Base-by-base conservation (phyloP, 92 coral and sea anemone genomes). In the Porites divaricata region DNA sequence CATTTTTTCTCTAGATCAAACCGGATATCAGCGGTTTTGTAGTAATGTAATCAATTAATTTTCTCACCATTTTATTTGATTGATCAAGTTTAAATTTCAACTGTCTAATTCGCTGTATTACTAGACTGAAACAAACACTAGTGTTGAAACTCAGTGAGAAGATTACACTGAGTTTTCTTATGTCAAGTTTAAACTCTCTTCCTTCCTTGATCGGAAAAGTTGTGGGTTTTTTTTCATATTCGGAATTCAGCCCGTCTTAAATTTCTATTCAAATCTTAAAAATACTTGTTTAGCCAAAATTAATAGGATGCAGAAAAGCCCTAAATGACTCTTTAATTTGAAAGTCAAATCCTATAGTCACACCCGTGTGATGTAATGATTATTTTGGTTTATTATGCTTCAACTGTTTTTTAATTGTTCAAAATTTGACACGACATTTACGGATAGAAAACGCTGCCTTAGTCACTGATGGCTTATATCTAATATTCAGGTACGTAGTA, bases 341-440 rank as follows among this genome's bases (percentile, higher is more conserved):
- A 80, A 80, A 80, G 76, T 80, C 77, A 69, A 80, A 80, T 80
- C 8, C 17, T 28, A 26, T 9, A 49, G 6, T 1, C 49, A 7
- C 35, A 20, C 22, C 22, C 12, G 15, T 20, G 52, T 80, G 85
- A 80, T 58, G 76, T 80, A 69, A 80, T 28, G n/a, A 80, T 58
- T 80, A 80, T 80, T 80, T 56, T 41, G 67, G 76, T 57, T 70
- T 58, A 68, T 69, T 26, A 67, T 80, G 63, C 74, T 50, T 73
- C 22, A 2, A 22, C 20, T 69, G 75, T 25, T 22, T 77, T 62
- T 51, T 51, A 66, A 50, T 79, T 24, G 67, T 79, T 79, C 74
- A 79, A 79, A 79, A 67, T 79, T 79, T 17, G 56, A 23, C 56
- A 24, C 41, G 81, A 28, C 11, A 24, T 58, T 80, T 35, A 6